A percentile compares a stretch with the other conserved stretches of the same genome.
These are phyloP conservation scores for Agriopis aurantiaria DNA, from an alignment of 2,888 invertebrate genomes.

Conservation along the genomic window DNA sequence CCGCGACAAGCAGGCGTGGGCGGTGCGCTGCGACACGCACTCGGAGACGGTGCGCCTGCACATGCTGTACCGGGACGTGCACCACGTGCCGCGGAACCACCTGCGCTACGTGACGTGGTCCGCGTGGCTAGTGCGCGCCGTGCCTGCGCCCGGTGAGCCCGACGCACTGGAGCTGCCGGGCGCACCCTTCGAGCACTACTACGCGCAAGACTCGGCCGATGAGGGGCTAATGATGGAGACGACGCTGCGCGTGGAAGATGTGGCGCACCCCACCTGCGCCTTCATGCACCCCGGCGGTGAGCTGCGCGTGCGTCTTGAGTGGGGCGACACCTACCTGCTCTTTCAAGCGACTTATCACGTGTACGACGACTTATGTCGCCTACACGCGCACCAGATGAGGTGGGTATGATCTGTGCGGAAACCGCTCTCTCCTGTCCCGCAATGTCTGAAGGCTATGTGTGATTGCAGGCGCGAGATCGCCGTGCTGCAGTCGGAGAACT, in stretches of 20 bases:
- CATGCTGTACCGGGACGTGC: conserved; percentile 91
- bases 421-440: background rate
- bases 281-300: conserved; percentile 91
- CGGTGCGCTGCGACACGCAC: conserved; percentile 91
- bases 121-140: conserved; percentile 87
- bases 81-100: conserved; percentile 92
- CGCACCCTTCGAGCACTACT: conserved; percentile 92
- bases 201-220: conserved; percentile 92
- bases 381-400: conserved; percentile 95
- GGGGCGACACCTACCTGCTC: conserved; percentile 93
- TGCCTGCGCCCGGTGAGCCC: conserved; percentile 85
- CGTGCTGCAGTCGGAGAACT: conserved; percentile 93
- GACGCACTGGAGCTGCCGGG: conserved; percentile 90
- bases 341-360: conserved; percentile 94
- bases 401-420: conserved; percentile 58
- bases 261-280: conserved; percentile 89
- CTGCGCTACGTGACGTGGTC: conserved; percentile 90
- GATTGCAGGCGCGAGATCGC: conserved; percentile 90
- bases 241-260: conserved; percentile 90
- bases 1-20: conserved; percentile 93
- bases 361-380: conserved; percentile 92
- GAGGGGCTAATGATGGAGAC: conserved; percentile 94
- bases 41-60: conserved; percentile 91
- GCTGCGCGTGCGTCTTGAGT: conserved; percentile 92
- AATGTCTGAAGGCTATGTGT: background rate